These are phyloP conservation scores for Leptura quadrifasciata DNA, from an alignment of 2,888 invertebrate genomes.

Conservation along the genomic window DNA sequence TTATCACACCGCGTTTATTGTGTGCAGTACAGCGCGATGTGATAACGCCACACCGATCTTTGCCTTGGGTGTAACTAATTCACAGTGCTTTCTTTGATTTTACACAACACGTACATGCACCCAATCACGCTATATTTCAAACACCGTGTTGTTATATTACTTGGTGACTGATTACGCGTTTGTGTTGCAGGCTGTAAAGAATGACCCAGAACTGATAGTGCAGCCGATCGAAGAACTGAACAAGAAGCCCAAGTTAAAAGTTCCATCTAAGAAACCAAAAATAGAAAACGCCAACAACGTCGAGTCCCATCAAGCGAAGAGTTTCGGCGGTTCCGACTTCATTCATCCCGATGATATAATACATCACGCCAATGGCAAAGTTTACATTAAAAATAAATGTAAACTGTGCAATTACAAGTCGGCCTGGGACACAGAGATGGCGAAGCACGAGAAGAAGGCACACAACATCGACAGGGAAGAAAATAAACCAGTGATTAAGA, in stretches of 20 bases:
- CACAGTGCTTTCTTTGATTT: constrained; percentile 51
- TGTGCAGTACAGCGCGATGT: constrained; percentile 50
- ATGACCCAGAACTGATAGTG: constrained; percentile 47
- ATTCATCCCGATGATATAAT: constrained; percentile 74
- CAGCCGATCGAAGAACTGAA: constrained; percentile 51
- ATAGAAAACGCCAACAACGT: constrained; percentile 45
- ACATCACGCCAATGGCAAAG: constrained; percentile 72
- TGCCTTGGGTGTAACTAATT: constrained; percentile 61
- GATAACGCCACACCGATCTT: constrained; percentile 63
- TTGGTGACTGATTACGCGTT: constrained; percentile 37
- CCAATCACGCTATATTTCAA: constrained; percentile 25
- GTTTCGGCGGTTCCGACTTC: constrained; percentile 74
- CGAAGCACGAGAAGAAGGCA: constrained; percentile 74
- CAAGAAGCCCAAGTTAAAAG: constrained; percentile 53
- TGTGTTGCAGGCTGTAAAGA: constrained; percentile 66
- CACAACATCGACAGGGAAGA: constrained; percentile 71
- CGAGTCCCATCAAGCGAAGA: constrained; percentile 54
- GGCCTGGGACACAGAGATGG: constrained; percentile 78
- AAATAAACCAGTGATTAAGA: constrained; percentile 63
- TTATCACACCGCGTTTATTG: constrained; percentile 50
- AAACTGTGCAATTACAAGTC: constrained; percentile 78
- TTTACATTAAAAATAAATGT: constrained; percentile 73
- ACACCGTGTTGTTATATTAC: constrained; percentile 28
- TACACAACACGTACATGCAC: constrained; percentile 14
- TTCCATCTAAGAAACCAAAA: constrained; percentile 52